Conservation (phyloP, 2,113 vertebrate genomes). For the Rhea pennata region DNA sequence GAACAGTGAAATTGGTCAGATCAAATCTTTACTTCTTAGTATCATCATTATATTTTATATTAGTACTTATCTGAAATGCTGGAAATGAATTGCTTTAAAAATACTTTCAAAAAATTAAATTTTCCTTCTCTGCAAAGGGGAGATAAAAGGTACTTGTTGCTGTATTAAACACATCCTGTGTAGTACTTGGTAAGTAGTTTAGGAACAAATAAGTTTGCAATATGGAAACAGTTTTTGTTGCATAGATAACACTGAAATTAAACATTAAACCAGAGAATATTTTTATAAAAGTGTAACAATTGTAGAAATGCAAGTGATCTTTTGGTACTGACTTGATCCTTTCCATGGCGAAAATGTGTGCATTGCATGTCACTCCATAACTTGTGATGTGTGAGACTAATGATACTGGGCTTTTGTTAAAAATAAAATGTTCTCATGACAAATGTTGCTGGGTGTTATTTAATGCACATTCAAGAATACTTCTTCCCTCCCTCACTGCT, state of each 20-base stretch:
- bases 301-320: not conserved
- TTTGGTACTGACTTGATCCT: not conserved
- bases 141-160: not conserved
- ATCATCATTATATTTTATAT: not conserved
- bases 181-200: not conserved
- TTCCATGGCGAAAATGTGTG: not conserved
- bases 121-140: not conserved
- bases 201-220: not conserved
- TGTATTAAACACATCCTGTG: not conserved
- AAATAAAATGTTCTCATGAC: slow-evolving; percentile 64
- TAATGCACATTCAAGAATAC: not conserved
- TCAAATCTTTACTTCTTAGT: not conserved
- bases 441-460: not conserved
- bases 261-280: not conserved
- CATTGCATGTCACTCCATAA: not conserved
- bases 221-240: not conserved
- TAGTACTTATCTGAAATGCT: not conserved
- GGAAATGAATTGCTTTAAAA: not conserved
- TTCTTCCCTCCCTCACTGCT: not conserved
- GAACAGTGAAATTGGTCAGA: not conserved
- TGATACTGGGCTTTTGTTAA: not conserved
- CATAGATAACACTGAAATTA: not conserved
- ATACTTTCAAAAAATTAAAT: not conserved
- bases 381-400: not conserved
- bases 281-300: not conserved